These are phyloP conservation scores for Piliocolobus tephrosceles DNA, from an alignment of 2,113 vertebrate genomes.

Conservation along the genomic window DNA sequence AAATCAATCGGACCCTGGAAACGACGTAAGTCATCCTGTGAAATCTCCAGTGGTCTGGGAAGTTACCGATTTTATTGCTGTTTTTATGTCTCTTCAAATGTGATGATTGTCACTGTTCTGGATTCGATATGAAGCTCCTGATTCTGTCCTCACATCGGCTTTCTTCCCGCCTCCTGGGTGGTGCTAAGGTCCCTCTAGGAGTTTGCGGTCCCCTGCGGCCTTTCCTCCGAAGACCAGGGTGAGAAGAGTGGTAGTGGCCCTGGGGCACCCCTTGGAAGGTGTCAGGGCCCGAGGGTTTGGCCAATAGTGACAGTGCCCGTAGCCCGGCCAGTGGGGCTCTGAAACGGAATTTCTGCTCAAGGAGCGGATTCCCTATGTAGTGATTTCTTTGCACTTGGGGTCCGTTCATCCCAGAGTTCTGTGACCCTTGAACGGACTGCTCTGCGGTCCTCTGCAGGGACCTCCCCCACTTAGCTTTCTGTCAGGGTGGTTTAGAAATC, in stretches of 20 bases:
- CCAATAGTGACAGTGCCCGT: not conserved
- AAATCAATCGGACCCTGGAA: slow-evolving; percentile 89
- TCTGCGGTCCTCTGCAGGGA: not conserved
- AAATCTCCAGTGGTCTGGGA: fast-evolving
- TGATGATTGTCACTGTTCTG: not conserved
- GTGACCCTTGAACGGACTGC: not conserved
- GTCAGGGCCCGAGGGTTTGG: not conserved
- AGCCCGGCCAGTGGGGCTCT: not conserved
- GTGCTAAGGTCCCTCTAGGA: too few species aligned
- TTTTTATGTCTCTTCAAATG: not conserved
- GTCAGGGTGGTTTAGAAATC: not conserved
- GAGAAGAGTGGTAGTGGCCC: not conserved
- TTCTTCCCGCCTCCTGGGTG: not conserved
- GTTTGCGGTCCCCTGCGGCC: fast-evolving
- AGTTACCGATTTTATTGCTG: not conserved
- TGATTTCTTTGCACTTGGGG: not conserved
- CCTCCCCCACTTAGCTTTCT: not conserved
- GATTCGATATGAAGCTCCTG: fast-evolving
- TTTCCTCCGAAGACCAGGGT: not conserved
- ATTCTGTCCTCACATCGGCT: fast-evolving
- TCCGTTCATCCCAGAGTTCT: not conserved
- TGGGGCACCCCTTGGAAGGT: fast-evolving
- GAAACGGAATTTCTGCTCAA: not conserved
- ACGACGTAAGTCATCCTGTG: slow-evolving; percentile 87
- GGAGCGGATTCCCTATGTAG: not conserved